Evolutionary conservation across 2,888 invertebrate genomes (phyloP), one percentile per base, ranked within the genome.

Genomic region (Mesoligia furuncula): DNA sequence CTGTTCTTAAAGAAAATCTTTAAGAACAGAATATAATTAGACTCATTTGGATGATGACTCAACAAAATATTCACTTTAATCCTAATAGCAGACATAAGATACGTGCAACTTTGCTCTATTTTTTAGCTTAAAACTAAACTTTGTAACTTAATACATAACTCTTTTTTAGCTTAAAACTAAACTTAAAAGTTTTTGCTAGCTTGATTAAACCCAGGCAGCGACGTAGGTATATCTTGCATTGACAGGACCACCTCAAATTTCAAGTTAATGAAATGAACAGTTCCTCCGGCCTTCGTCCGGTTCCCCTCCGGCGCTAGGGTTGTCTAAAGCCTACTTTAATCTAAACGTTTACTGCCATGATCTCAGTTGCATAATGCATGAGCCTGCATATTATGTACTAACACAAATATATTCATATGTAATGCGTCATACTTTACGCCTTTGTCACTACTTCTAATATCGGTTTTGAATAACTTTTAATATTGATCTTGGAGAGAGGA

Each of bases 291-390:
- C 20, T 59, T 27, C 36, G 31, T 78, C 74, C 85, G 87, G 66
- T 54, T 75, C n/a, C 61, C 54, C n/a, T 71, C 73, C 82, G 75
- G 75, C 51, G 3, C 15, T 59, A 39, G 57, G 68, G 31, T 73
- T 67, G 79, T 90, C 76, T 90, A 79, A 76, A 89, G 61, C 71
- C 87, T 64, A 86, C 85, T 79, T 88, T 83, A 86, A 80, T 83
- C 76, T 84, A 90, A 90, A 90, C 92, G 93, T 91, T 93, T 91
- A 91, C 89, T 84, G 88, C 91, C 91, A 92, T 93, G 93, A 94
- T 94, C 93, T 91, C 90, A 88, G 88, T 93, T 95, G 92, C 92
- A 95, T 94, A 92, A 95, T 95, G 92, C 92, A 96, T 94, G 92
- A 91, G 89, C 87, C 88, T 92, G 93, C 93, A 93, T 91, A 92